A percentile compares a stretch with the other conserved stretches of the same genome.
These are phyloP conservation scores for Taphrorychus bicolor DNA, from an alignment of 2,888 invertebrate genomes.

Conservation along the genomic window DNA sequence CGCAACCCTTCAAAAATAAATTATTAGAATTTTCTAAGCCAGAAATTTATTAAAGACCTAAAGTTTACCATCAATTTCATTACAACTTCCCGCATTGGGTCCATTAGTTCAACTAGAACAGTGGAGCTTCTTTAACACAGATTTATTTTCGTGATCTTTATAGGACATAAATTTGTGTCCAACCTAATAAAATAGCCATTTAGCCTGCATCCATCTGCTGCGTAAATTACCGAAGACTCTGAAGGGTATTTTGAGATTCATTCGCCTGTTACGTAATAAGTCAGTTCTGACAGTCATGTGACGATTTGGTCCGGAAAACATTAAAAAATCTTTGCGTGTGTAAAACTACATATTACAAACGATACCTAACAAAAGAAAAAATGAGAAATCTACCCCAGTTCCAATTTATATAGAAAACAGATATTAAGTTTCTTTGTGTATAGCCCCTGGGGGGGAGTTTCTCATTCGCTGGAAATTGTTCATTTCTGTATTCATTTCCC, in stretches of 20 bases:
- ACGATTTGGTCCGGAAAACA: too few species aligned
- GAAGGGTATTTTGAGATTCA: not conserved
- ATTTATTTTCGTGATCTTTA: not conserved
- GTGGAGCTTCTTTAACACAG: not conserved
- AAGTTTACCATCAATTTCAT: not conserved
- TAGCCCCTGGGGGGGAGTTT: slow-evolving; percentile 8
- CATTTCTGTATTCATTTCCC: slow-evolving; percentile 39
- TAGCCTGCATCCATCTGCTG: not conserved
- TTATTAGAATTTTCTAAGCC: too few species aligned
- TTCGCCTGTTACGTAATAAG: not conserved
- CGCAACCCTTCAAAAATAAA: too few species aligned
- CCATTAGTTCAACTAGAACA: not conserved
- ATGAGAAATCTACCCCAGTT: too few species aligned
- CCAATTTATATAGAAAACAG: slow-evolving; percentile 2
- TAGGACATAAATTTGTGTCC: not conserved
- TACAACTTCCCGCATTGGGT: not conserved
- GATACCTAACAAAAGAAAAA: too few species aligned
- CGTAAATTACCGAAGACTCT: not conserved
- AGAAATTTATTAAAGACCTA: not conserved
- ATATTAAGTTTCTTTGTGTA: slow-evolving; percentile 16
- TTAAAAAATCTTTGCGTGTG: too few species aligned
- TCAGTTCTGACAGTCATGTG: too few species aligned
- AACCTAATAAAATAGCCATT: not conserved
- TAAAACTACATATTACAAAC: too few species aligned
- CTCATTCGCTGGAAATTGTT: slow-evolving; percentile 34